A percentile compares a stretch with the other conserved stretches of the same genome.
Evolutionary conservation across 2,113 vertebrate genomes (phyloP).

Genomic region (Pelodiscus sinensis): DNA sequence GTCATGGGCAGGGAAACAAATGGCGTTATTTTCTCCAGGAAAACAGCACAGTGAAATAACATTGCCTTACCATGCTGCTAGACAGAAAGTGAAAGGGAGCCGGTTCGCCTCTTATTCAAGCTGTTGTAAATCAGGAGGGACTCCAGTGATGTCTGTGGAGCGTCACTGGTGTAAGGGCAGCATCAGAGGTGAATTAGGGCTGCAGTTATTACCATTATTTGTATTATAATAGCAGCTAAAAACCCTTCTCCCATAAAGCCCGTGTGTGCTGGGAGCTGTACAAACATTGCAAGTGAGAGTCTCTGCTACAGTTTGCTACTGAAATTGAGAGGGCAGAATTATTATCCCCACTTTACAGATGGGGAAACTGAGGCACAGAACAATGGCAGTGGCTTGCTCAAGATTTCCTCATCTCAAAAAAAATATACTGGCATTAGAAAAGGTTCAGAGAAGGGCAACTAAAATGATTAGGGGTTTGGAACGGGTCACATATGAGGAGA

Average conservation of each 20-base stretch:
- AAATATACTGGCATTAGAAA: too few relatives aligned
- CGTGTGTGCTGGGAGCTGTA: background rate
- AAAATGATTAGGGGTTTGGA: too few relatives aligned
- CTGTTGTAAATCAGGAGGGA: slow-evolving; percentile 19
- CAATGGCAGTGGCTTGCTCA: background rate
- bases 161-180: background rate
- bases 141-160: background rate
- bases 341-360: background rate
- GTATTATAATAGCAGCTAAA: background rate
- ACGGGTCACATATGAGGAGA: too few relatives aligned
- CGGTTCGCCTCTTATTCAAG: background rate
- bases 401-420: too few relatives aligned
- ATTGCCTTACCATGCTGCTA: background rate
- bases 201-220: background rate
- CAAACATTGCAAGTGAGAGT: background rate
- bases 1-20: slow-evolving; percentile 62
- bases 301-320: background rate
- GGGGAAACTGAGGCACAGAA: background rate
- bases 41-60: slow-evolving; percentile 25
- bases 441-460: too few relatives aligned
- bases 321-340: background rate
- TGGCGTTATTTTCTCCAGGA: background rate
- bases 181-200: background rate
- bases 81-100: background rate
- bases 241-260: background rate